phyloP scores from a whole-genome alignment of 1,140 invertebrate genomes.

The Drosophila ananassae region DNA sequence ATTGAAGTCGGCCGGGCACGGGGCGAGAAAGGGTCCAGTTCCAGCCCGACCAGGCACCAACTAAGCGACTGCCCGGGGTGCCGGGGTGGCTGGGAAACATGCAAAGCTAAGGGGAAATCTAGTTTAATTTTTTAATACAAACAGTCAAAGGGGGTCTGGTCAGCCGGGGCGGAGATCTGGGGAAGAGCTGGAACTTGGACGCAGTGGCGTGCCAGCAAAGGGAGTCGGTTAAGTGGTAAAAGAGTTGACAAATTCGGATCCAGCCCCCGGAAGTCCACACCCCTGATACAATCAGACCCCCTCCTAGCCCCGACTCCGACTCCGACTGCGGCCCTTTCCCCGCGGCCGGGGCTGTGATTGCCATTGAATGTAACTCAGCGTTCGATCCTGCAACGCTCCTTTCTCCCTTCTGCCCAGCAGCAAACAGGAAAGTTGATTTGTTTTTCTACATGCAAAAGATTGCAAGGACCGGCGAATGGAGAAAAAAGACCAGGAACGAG shows the following conservation, averaged over 20 bases:
- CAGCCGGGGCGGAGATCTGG: conserved; percentile 5
- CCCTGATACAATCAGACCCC: conserved; percentile 2
- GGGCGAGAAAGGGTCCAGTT: conserved; percentile 1
- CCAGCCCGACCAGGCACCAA: conserved; percentile 48
- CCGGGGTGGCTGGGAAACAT: conserved; percentile 66
- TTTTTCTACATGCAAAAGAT: conserved; percentile 73
- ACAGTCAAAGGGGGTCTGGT: conserved; percentile 60
- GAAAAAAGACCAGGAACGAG: conserved; percentile 24
- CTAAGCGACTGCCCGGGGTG: conserved; percentile 68
- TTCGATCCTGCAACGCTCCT: conserved; percentile 54
- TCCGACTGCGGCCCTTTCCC: not conserved
- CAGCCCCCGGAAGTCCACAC: conserved; percentile 2
- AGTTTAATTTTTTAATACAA: conserved; percentile 81
- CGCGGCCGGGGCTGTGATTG: conserved; percentile 44
- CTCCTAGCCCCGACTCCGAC: not conserved
- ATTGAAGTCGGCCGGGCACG: not conserved
- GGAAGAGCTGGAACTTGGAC: conserved; percentile 8
- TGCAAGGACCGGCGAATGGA: conserved; percentile 13
- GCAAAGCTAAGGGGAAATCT: conserved; percentile 79
- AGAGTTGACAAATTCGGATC: conserved; percentile 2
- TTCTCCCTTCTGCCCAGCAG: conserved; percentile 41
- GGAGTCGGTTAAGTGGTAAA: not conserved
- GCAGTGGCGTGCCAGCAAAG: conserved; percentile 23
- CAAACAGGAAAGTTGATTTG: conserved; percentile 70
- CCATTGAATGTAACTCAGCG: conserved; percentile 66